Conservation (phyloP, 1,140 invertebrate species). For the Pogonomyrmex californicus region DNA sequence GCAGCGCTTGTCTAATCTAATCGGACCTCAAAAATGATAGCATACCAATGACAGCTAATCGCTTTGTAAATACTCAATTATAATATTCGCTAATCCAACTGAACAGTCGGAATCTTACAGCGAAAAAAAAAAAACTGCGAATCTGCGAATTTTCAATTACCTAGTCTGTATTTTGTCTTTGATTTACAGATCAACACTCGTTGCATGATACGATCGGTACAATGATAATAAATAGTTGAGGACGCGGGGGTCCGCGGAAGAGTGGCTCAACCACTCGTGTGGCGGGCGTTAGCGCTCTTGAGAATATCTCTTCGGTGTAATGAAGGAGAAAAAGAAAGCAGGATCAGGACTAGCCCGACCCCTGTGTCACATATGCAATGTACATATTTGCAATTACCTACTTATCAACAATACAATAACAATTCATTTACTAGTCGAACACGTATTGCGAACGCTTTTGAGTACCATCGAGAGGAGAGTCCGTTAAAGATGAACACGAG, state of each 20-base stretch:
- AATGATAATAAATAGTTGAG: constrained; percentile 77
- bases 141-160: constrained; percentile 60
- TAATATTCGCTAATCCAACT: neutral
- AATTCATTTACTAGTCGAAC: constrained; percentile 81
- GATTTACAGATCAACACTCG: constrained; percentile 59
- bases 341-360: constrained; percentile 45
- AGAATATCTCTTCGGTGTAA: constrained; percentile 67
- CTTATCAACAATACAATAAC: constrained; percentile 82
- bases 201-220: constrained; percentile 63
- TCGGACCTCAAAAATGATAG: constrained; percentile 14
- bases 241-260: constrained; percentile 45
- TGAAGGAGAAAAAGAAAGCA: constrained; percentile 55
- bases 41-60: neutral
- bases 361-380: constrained; percentile 62
- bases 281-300: constrained; percentile 37
- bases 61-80: neutral
- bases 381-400: constrained; percentile 79
- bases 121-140: constrained; percentile 21
- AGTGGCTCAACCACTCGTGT: constrained; percentile 65
- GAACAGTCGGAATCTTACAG: neutral
- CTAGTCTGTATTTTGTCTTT: constrained; percentile 74
- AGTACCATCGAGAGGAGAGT: constrained; percentile 64
- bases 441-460: constrained; percentile 62
- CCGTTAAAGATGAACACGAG: constrained; percentile 53
- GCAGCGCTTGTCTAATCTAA: constrained; percentile 4